A percentile compares a stretch with the other conserved stretches of the same genome.
phyloP scores from a whole-genome alignment of 2,113 vertebrate species.

The Perognathus longimembris region DNA sequence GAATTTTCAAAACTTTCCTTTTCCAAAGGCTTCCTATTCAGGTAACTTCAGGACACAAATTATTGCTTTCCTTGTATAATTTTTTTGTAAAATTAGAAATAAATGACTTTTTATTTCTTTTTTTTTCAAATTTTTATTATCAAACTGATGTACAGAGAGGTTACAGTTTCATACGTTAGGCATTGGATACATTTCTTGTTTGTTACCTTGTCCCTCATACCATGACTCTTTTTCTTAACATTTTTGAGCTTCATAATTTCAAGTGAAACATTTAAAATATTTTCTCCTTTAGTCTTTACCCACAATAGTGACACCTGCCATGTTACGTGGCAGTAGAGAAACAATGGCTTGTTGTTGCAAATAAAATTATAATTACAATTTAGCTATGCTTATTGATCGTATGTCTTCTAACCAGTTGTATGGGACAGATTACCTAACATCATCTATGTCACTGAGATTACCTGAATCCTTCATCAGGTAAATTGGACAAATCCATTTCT shows the following conservation, averaged over 20 bases:
- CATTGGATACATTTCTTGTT: no score
- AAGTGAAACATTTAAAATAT: background rate
- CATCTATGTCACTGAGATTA: constrained; percentile 60
- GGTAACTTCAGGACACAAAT: constrained; percentile 44
- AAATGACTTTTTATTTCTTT: constrained; percentile 28
- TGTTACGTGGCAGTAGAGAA: constrained; percentile 44
- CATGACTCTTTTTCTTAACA: no score
- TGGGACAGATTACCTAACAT: constrained; percentile 66
- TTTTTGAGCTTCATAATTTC: constrained; percentile 21
- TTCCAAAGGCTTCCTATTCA: background rate
- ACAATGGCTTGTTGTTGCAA: background rate
- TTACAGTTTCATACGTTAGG: no score
- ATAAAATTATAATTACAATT: constrained; percentile 61
- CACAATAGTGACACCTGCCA: background rate
- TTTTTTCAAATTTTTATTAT: no score
- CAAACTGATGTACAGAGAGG: no score
- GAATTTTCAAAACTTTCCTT: constrained; percentile 48
- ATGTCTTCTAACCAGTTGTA: constrained; percentile 66
- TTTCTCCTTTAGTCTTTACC: constrained; percentile 5
- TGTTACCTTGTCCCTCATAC: no score
- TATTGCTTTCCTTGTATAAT: constrained; percentile 44
- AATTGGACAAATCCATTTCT: constrained; percentile 82
- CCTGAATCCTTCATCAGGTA: constrained; percentile 66
- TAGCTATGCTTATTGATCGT: constrained; percentile 57
- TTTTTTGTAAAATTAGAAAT: constrained; percentile 48